Evolutionary conservation across 2,797 vertebrate species (phyloP), one percentile per base, ranked within the genome.

Genomic region (Rallus crepitans): DNA sequence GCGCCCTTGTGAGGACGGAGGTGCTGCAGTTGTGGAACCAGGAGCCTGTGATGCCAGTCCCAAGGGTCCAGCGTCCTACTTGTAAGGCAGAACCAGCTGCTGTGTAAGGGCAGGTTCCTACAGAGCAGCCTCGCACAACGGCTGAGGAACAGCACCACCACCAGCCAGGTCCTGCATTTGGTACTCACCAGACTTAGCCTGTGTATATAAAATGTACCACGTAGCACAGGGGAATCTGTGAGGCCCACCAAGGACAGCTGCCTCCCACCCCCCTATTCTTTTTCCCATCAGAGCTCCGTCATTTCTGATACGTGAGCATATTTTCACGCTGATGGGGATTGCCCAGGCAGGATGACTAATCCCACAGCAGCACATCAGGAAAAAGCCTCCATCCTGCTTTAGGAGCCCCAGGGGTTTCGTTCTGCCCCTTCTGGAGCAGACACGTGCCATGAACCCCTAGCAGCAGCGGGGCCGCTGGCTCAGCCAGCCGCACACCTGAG

Each of bases 281-380:
- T 50, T 56, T 30, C 39, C 48, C 55, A 15, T 16, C 42, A 21
- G 18, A 33, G 23, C 50, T 33, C 6, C 14, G 52, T 39, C 9
- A 21, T n/a, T 10, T 70, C 30, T 25, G 60, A n/a, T 8, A 28
- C 11, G 2, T 0, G 1, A 75, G 15, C 3, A 0, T 7, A 8
- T 30, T 30, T 31, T 64, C 6, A 2, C 25, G 12, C 24, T 23
- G 28, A 30, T 6, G 2, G 21, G 30, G 17, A 45, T 17, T 55
- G 24, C 15, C 24, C 47, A 52, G n/a, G 30, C 11, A 10, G 42
- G 17, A 31, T 61, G 24, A 21, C 7, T n/a, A 66, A 56, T 37
- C 42, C 42, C 19, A 15, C 28, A 6, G 15, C 52, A 48, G 33
- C 4, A 3, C 4, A 2, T 35, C 52, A 48, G 33, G 33, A 61